These are phyloP conservation scores for Bos taurus DNA, from an alignment of 2,113 vertebrate species.

Conservation along the genomic window ARS-UCD2.0 NC_037354.1:15678501-15679000, in stretches of 20 bases:
- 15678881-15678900: background rate
- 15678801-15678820: background rate
- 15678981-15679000: background rate
- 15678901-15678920: background rate
- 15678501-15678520: background rate
- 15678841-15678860: background rate
- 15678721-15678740: background rate
- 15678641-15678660: background rate
- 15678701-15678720: background rate
- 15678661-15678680: background rate
- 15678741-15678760: background rate
- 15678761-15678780: background rate
- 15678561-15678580: background rate
- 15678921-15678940: background rate
- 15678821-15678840: background rate
- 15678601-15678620: background rate
- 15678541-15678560: background rate
- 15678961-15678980: background rate
- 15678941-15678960: background rate
- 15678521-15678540: conserved; percentile 1
- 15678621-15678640: background rate
- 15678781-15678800: background rate
- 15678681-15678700: background rate
- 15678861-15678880: background rate
- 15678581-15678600: background rate